Base-by-base conservation (phyloP, 2,888 invertebrate species). In the Hesperia comma region DNA sequence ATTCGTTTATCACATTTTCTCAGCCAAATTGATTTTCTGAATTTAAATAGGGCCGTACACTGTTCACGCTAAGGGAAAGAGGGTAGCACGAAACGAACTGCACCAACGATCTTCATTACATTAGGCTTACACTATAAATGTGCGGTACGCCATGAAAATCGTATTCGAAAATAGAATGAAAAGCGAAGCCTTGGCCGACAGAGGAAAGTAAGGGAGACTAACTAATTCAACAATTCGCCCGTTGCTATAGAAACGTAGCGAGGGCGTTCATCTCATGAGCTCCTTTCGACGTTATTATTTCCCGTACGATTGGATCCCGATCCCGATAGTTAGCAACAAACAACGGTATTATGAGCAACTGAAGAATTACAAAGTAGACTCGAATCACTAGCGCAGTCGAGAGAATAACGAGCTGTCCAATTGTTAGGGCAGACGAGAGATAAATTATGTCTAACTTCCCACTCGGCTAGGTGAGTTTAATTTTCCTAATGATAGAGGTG, bases 171-270 rank as follows among this genome's bases (percentile, higher is more conserved):
- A 63, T 33, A 55, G 33, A 63, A 26, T 33, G 19, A 46, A 63
- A 60, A 33, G n/a, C 43, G 21, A 26, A 71, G 53, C 46, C 62
- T 41, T 63, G 15, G 68, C 61, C 55, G 61, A 40, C 71, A 70
- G 67, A 69, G 70, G 70, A 72, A 73, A 75, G 72, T 76, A 77
- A 79, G 83, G 85, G 79, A 77, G 81, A 82, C 81, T 86, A 87
- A 88, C 84, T 86, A 87, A 90, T 88, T 86, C 89, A 86, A 79
- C 82, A 80, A 60, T 33, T 60, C 76, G 75, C 76, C 21, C 75
- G 87, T 90, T 74, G 74, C 79, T 81, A 86, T 86, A 77, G 84
- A 79, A 81, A 88, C 90, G 81, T 78, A 75, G 75, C 70, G 78
- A 80, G 80, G 81, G 79, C 77, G 79, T 75, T 76, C 77, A 78